A percentile compares a stretch with the other conserved stretches of the same genome.
These are phyloP conservation scores for Drosophila falleni DNA, from an alignment of 2,888 invertebrate genomes.

Conservation along the genomic window DNA sequence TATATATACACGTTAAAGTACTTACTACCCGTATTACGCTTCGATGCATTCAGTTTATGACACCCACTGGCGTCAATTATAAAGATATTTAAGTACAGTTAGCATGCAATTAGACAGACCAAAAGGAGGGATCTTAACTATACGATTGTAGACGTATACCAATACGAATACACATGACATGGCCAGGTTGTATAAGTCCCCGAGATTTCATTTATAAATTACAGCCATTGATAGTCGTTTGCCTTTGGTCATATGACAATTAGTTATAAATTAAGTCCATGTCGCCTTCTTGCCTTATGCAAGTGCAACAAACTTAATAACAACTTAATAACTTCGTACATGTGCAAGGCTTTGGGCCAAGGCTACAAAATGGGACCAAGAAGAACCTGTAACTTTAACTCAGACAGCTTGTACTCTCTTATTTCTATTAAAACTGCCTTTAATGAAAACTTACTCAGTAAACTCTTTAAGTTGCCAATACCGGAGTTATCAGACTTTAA, in stretches of 20 bases:
- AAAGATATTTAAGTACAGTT: conserved; percentile 82
- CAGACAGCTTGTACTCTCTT: neutral
- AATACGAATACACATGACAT: conserved; percentile 18
- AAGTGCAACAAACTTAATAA: conserved; percentile 34
- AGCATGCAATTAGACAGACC: conserved; percentile 73
- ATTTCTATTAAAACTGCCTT: neutral
- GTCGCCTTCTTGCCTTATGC: conserved; percentile 18
- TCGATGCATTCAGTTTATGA: conserved; percentile 63
- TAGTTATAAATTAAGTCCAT: conserved; percentile 78
- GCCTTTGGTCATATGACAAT: conserved; percentile 81
- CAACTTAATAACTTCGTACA: conserved; percentile 1
- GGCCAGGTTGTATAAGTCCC: conserved; percentile 45
- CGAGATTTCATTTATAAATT: conserved; percentile 56
- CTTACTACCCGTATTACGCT: conserved; percentile 75
- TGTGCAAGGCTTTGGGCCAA: conserved; percentile 17
- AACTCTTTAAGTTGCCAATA: neutral
- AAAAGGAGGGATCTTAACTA: conserved; percentile 43
- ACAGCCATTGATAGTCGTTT: conserved; percentile 64
- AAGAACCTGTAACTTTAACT: neutral
- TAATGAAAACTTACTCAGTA: neutral
- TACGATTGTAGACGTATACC: neutral
- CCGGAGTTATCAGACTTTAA: too few species aligned
- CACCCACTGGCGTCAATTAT: conserved; percentile 79
- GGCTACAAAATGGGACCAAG: neutral
- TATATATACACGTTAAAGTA: conserved; percentile 18